Base-by-base conservation (phyloP, 1,140 invertebrate species). In the Papilio machaon region DNA sequence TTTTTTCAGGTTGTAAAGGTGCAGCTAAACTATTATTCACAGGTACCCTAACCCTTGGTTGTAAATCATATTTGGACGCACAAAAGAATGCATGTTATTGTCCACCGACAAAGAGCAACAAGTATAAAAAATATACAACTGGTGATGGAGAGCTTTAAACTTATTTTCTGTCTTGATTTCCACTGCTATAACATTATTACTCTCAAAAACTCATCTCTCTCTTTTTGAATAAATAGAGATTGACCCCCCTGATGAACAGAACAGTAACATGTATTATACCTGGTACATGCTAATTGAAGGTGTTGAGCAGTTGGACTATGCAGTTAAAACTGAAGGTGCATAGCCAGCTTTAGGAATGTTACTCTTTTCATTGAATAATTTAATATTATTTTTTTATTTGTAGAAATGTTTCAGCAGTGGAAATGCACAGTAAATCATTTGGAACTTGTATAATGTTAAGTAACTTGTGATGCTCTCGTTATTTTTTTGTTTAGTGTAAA, bases 1-100 rank as follows among this genome's bases (percentile, higher is more conserved):
- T 85, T 79, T 80, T 91, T 95, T 79, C 91, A 96, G 97, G 96
- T 58, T 98, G 98, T 87, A 98, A 98, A 94, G 96, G 95, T 11
- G 97, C 97, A 64, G 97, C 98, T 1, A 98, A 98, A 94, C 94
- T 98, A 91, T 91, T 98, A 1, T 98, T 97, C 85, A 97, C 97
- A 0, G 97, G 97, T 43, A 98, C 97, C 9, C 94, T 97, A 75
- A 97, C 97, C 8, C 91, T 98, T 1, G 98, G 98, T 1, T 98
- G 98, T 85, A 97, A 98, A 88, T 96, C 97, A 35, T 98, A 96
- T 89, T 94, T 97, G 73, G 97, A 98, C 91, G 96, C 97, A 1
- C 98, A 98, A 90, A 95, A 95, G 84, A 94, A 97, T 84, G 97
- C 98, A 0, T 98, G 98, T 86, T 97, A 96, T 83, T 98, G 98